phyloP scores from a whole-genome alignment of 2,113 vertebrate species.

The Ornithorhynchus anatinus region DNA sequence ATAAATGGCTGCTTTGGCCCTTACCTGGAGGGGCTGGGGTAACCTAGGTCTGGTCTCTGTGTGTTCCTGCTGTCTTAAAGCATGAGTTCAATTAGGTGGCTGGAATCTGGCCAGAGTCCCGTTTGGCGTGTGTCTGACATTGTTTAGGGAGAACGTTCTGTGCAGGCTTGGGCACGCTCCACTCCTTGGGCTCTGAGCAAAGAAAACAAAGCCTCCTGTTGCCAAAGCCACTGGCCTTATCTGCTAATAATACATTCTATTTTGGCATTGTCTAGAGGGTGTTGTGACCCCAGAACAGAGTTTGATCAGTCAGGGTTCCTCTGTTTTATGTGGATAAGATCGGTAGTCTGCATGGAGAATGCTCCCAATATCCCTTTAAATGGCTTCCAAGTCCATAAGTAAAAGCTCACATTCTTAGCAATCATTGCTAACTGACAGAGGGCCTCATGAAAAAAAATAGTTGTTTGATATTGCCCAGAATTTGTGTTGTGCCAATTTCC shows the following conservation, averaged over 20 bases:
- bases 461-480: neutral
- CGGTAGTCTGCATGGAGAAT: constrained; percentile 1
- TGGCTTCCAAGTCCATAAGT: neutral
- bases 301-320: constrained; percentile 3
- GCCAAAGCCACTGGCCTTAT: constrained; percentile 43
- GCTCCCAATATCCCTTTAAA: neutral
- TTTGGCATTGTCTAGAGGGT: constrained; percentile 47
- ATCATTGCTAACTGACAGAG: neutral
- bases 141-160: constrained; percentile 66
- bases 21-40: constrained; percentile 59
- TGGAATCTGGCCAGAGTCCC: constrained; percentile 58
- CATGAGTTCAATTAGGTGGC: constrained; percentile 46
- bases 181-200: constrained; percentile 55
- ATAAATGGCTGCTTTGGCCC: constrained; percentile 69
- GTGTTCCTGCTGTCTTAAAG: constrained; percentile 24
- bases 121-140: constrained; percentile 74
- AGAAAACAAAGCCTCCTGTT: constrained; percentile 47
- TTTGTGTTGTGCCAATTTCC: neutral
- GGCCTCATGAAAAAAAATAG: neutral
- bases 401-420: neutral
- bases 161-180: constrained; percentile 64
- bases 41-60: constrained; percentile 62
- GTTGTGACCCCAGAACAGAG: constrained; percentile 31
- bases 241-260: constrained; percentile 24
- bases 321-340: constrained; percentile 1